phyloP scores from a whole-genome alignment of 2,797 vertebrate species.

The Scyliorhinus canicula region DNA sequence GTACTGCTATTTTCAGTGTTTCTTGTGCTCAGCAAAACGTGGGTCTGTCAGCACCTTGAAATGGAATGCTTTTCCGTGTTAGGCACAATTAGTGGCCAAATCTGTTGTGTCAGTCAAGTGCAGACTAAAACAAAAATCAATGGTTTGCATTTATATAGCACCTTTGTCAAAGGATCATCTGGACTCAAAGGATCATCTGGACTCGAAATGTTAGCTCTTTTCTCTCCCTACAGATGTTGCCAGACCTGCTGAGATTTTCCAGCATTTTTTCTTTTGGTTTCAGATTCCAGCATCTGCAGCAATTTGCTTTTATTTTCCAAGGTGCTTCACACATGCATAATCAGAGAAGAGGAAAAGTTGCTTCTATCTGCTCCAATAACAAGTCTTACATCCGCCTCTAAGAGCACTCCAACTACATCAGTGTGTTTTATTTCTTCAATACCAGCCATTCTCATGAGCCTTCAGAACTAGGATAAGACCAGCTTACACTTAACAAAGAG shows the following conservation, averaged over 20 bases:
- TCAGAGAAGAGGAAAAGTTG: neutral
- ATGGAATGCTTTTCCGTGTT: neutral
- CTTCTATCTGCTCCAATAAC: neutral
- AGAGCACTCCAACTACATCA: neutral
- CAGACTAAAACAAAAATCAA: neutral
- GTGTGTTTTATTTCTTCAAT: neutral
- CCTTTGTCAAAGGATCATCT: too few species aligned
- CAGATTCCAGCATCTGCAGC: too few species aligned
- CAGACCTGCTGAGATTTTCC: too few species aligned
- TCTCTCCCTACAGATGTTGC: too few species aligned
- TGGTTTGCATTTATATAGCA: neutral
- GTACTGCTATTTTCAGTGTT: neutral
- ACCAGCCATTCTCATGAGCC: neutral
- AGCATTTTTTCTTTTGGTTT: too few species aligned
- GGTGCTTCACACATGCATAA: slow-evolving; percentile 14
- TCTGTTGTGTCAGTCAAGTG: neutral
- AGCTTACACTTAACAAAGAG: neutral
- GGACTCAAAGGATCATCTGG: too few species aligned
- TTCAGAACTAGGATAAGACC: neutral
- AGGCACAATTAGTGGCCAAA: neutral
- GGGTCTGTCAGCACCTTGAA: neutral
- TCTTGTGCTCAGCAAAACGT: neutral
- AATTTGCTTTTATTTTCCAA: too few species aligned
- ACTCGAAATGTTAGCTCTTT: too few species aligned
- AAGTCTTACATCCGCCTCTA: neutral